Evolutionary conservation across 2,113 vertebrate species (phyloP).

Genomic region (Gorsachius goisagi): DNA sequence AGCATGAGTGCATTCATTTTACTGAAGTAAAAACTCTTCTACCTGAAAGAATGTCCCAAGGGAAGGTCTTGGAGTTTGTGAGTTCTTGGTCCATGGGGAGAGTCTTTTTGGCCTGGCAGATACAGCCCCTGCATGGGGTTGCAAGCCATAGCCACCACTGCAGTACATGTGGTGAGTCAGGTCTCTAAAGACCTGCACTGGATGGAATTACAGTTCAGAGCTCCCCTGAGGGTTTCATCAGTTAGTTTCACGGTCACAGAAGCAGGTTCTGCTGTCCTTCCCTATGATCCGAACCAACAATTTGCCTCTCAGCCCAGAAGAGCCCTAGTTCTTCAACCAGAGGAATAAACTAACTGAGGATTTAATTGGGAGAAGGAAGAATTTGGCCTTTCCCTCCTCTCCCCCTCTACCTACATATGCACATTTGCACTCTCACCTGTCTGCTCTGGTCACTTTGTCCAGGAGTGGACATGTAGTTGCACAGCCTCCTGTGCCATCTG

Average conservation of each 20-base stretch:
- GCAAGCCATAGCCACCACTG: background rate
- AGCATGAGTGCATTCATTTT: background rate
- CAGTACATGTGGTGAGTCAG: background rate
- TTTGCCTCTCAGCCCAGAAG: background rate
- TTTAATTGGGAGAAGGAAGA: background rate
- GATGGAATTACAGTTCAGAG: background rate
- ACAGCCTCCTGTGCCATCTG: background rate
- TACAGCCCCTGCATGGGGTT: background rate
- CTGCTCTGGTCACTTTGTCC: background rate
- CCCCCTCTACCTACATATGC: background rate
- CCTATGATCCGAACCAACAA: background rate
- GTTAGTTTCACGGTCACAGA: background rate
- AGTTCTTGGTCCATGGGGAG: background rate
- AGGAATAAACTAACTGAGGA: background rate
- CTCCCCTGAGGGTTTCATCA: background rate
- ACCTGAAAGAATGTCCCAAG: background rate
- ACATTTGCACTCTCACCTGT: background rate
- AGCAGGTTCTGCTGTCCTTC: background rate
- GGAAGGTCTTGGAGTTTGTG: background rate
- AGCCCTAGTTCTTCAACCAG: background rate
- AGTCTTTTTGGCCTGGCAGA: background rate
- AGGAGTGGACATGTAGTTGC: background rate
- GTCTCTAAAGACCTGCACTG: background rate
- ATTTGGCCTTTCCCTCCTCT: background rate
- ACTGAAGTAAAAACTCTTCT: background rate